Evolutionary conservation across 2,113 vertebrate species (phyloP).

Genomic region (Irena cyanogastra): DNA sequence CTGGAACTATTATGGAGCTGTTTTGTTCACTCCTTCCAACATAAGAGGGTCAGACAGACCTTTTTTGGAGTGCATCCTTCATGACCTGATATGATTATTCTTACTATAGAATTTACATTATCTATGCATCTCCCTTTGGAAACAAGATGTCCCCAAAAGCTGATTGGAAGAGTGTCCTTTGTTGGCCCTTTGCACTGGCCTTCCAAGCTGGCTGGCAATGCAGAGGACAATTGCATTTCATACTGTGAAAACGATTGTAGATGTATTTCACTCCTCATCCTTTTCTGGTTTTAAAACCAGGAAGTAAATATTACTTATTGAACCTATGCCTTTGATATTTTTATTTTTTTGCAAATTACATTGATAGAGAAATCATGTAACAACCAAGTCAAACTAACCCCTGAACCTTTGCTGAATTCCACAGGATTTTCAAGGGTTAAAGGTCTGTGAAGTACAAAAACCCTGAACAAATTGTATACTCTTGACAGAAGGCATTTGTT

Average conservation of each 20-base stretch:
- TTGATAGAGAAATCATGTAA: neutral
- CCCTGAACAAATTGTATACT: neutral
- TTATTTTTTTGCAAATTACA: neutral
- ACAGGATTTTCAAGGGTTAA: neutral
- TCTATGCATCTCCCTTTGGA: rapidly evolving
- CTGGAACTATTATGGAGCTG: neutral
- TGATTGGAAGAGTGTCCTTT: neutral
- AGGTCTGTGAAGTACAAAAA: neutral
- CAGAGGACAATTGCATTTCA: neutral
- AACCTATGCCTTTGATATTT: neutral
- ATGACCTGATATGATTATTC: neutral
- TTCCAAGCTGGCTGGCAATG: neutral
- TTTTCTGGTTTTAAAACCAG: neutral
- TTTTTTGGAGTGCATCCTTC: neutral
- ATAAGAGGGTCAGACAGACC: neutral
- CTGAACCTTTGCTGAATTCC: neutral
- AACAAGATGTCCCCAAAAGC: neutral
- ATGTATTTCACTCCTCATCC: neutral
- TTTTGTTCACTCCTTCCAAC: neutral
- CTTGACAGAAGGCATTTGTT: neutral
- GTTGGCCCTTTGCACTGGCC: neutral
- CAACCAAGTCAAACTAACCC: neutral
- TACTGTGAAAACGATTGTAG: neutral
- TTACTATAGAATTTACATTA: neutral
- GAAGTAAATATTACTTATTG: neutral